These are phyloP conservation scores for Eupithecia pulchellata DNA, from an alignment of 2,888 invertebrate species.

Conservation along the genomic window DNA sequence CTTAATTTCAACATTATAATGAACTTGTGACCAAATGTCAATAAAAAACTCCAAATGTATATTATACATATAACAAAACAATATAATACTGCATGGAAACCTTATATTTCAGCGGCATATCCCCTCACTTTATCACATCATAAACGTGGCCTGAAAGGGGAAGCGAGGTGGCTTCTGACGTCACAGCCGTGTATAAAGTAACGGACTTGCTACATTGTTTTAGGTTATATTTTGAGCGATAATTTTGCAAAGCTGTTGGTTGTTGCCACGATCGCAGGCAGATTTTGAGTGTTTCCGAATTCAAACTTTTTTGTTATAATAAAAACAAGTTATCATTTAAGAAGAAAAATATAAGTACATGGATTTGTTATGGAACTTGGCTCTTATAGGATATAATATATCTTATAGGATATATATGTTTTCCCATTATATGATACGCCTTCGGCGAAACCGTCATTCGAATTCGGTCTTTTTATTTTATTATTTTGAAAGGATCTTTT, in stretches of 20 bases:
- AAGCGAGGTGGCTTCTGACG: conserved; percentile 41
- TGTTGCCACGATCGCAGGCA: neutral
- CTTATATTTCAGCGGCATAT: conserved; percentile 19
- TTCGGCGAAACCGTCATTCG: too few relatives aligned
- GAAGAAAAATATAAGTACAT: too few relatives aligned
- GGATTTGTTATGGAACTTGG: neutral
- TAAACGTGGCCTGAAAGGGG: conserved; percentile 34
- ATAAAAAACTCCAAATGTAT: too few relatives aligned
- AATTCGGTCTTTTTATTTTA: too few relatives aligned
- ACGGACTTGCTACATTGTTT: conserved; percentile 25
- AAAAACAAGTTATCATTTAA: too few relatives aligned
- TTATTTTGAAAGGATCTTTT: too few relatives aligned
- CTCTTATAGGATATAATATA: neutral
- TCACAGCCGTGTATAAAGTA: conserved; percentile 34
- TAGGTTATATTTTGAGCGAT: conserved; percentile 15
- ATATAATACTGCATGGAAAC: conserved; percentile 12
- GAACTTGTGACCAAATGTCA: neutral
- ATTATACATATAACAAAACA: too few relatives aligned
- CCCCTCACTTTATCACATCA: conserved; percentile 36
- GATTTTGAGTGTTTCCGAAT: neutral
- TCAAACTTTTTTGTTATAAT: neutral
- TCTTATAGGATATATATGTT: too few relatives aligned
- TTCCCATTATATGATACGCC: too few relatives aligned
- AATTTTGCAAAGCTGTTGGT: conserved; percentile 1
- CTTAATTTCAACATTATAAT: neutral